A percentile compares a stretch with the other conserved stretches of the same genome.
phyloP scores from a whole-genome alignment of 2,113 vertebrate genomes.

The Bubo scandiacus region DNA sequence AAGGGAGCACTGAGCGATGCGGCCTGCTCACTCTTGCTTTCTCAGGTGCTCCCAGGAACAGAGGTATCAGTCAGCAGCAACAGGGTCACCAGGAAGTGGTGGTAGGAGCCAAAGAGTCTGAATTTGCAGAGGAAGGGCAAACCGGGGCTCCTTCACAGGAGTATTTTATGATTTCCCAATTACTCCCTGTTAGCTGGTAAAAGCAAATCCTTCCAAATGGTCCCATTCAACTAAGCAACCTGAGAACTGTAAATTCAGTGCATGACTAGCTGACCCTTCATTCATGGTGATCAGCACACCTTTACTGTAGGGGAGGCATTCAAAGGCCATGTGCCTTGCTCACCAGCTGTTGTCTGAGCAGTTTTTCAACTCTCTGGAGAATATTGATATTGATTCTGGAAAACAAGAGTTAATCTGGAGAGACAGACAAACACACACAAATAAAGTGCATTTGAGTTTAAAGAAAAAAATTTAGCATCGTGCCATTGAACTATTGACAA shows the following conservation, averaged over 20 bases:
- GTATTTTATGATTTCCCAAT: neutral
- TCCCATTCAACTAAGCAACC: neutral
- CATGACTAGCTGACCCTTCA: neutral
- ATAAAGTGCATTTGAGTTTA: conserved; percentile 44
- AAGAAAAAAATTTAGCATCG: conserved; percentile 42
- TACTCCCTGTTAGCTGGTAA: neutral
- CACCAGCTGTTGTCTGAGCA: neutral
- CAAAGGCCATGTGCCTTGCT: neutral
- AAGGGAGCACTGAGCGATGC: neutral
- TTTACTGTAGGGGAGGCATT: neutral
- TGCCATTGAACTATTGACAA: conserved; percentile 65
- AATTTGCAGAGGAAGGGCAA: neutral
- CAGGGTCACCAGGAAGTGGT: neutral
- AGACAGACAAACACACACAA: conserved; percentile 14
- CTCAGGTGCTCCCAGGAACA: neutral
- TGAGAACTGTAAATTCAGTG: neutral
- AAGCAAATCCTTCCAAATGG: neutral
- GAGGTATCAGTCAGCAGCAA: neutral
- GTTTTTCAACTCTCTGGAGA: neutral
- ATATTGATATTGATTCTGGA: conserved; percentile 52
- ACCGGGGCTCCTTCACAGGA: neutral
- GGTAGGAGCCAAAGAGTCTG: neutral
- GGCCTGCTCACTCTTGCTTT: neutral
- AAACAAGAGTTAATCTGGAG: conserved; percentile 23
- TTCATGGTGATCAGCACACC: neutral